A percentile compares a stretch with the other conserved stretches of the same genome.
These are phyloP conservation scores for Torymus aiolomorphi DNA, from an alignment of 2,888 invertebrate genomes.

Conservation along the genomic window DNA sequence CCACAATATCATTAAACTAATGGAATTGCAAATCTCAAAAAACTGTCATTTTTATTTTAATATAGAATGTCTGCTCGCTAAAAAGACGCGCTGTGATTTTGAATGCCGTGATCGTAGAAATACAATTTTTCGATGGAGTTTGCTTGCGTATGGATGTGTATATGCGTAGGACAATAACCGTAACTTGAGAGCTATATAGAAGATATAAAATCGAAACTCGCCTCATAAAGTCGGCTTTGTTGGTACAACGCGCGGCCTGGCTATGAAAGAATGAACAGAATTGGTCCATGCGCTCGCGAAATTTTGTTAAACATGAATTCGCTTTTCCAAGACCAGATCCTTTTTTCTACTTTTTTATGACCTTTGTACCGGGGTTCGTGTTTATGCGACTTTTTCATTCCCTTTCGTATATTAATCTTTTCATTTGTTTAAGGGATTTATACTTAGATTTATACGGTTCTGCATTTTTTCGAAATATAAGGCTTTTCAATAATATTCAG, in stretches of 20 bases:
- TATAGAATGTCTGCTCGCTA: no score
- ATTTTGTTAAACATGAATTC: slow-evolving; percentile 32
- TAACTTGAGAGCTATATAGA: slow-evolving; percentile 32
- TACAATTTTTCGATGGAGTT: slow-evolving; percentile 21
- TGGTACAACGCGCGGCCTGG: not conserved
- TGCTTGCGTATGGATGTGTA: not conserved
- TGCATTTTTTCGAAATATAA: not conserved
- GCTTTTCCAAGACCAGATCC: not conserved
- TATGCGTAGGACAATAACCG: slow-evolving; percentile 14
- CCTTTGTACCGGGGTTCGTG: not conserved
- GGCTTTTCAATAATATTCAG: no score
- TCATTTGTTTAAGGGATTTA: slow-evolving; percentile 19
- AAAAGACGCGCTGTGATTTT: no score
- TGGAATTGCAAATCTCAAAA: no score
- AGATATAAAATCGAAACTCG: slow-evolving; percentile 41
- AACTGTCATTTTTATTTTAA: not conserved
- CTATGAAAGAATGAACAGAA: slow-evolving; percentile 42
- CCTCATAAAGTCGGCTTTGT: slow-evolving; percentile 27
- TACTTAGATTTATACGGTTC: not conserved
- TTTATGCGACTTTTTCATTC: not conserved
- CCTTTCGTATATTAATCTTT: not conserved
- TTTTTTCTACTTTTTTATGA: slow-evolving; percentile 2
- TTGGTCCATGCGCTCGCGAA: slow-evolving; percentile 33
- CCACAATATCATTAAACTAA: no score
- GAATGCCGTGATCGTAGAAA: not conserved